These are phyloP conservation scores for Remorina albescens DNA, from an alignment of 2,797 vertebrate species.

Conservation along the genomic window DNA sequence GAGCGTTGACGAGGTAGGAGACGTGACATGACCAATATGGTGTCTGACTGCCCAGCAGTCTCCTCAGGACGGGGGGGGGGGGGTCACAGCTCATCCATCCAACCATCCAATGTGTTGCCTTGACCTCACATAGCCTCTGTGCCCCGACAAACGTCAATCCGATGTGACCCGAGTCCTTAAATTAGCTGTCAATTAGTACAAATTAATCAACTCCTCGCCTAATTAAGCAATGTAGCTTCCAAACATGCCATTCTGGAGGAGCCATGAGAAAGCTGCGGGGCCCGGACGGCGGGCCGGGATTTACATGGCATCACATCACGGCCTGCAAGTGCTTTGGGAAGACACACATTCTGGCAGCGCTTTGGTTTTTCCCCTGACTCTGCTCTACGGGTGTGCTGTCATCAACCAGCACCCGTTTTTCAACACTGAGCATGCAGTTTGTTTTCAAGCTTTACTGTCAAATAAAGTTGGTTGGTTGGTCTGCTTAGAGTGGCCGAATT, in stretches of 20 bases:
- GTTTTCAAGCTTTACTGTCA: not conserved
- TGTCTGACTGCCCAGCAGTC: slow-evolving; percentile 64
- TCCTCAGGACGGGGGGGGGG: slow-evolving; percentile 27
- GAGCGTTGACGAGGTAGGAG: slow-evolving; percentile 57
- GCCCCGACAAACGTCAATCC: slow-evolving; percentile 92
- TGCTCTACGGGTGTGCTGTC: slow-evolving; percentile 75
- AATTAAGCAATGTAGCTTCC: slow-evolving; percentile 99
- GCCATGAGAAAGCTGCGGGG: slow-evolving; percentile 93
- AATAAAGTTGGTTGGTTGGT: not conserved
- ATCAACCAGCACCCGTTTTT: slow-evolving; percentile 50
- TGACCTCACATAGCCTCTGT: slow-evolving; percentile 89
- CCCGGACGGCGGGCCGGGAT: slow-evolving; percentile 54
- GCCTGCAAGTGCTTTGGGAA: slow-evolving; percentile 64
- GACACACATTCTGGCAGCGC: slow-evolving; percentile 58
- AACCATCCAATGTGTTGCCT: slow-evolving; percentile 73
- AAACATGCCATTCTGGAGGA: slow-evolving; percentile 90
- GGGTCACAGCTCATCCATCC: slow-evolving; percentile 22
- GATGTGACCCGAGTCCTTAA: slow-evolving; percentile 92
- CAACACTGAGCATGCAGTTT: slow-evolving; percentile 28
- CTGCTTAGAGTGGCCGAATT: not conserved
- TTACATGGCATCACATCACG: slow-evolving; percentile 78
- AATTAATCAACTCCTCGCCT: slow-evolving; percentile 99
- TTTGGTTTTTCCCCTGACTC: slow-evolving; percentile 68
- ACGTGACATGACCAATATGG: slow-evolving; percentile 69
- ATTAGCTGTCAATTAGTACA: slow-evolving; percentile 99